Conservation (phyloP, 1,140 invertebrate genomes). For the Neotoxoptera formosana region DNA sequence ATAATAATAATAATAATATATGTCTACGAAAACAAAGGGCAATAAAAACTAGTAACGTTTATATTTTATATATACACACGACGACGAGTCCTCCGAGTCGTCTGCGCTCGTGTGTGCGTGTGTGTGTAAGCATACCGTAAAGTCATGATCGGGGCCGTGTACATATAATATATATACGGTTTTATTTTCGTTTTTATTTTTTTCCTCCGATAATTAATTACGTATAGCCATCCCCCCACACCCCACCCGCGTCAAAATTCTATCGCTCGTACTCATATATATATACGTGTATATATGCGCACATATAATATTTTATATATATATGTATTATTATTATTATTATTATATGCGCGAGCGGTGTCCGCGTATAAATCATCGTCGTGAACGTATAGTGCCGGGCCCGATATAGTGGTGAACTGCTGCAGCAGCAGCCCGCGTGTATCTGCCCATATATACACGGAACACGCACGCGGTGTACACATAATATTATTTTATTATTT, state of each 20-base stretch:
- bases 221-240: not conserved
- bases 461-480: conserved; percentile 48
- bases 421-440: conserved; percentile 22
- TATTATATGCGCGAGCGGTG: not conserved
- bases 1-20: not conserved
- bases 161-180: not conserved
- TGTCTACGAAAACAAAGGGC: conserved; percentile 36
- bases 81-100: not conserved
- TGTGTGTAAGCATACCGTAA: not conserved
- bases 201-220: conserved; percentile 54
- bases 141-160: too few species aligned
- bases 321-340: not conserved
- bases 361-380: conserved; percentile 54
- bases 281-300: not conserved
- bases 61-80: not conserved
- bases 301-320: not conserved
- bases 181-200: conserved; percentile 47
- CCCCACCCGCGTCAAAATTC: conserved; percentile 21
- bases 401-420: conserved; percentile 48
- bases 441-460: conserved; percentile 1
- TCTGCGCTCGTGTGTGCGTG: not conserved
- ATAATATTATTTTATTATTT: conserved; percentile 48
- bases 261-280: not conserved
- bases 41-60: conserved; percentile 30
- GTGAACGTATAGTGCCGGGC: conserved; percentile 17